Evolutionary conservation across 2,113 vertebrate genomes (phyloP), one percentile per base, ranked within the genome.

Genomic region (Tachuris rubrigastra): DNA sequence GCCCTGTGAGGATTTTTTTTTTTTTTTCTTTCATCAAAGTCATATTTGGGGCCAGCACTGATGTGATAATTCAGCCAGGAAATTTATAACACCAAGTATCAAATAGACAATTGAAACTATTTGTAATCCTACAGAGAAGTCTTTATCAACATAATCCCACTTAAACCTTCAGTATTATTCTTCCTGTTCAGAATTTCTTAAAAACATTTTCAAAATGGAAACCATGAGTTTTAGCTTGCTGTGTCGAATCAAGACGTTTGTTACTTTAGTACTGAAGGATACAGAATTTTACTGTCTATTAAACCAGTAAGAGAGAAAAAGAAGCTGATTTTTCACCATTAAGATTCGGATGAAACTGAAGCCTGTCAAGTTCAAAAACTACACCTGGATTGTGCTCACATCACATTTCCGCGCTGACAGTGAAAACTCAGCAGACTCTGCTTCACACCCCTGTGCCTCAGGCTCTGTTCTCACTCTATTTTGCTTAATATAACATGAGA

Each of bases 201-300:
- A 76, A 75, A 90, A 7, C 17, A 55, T 82, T 63, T 79, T 74
- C 22, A 12, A 78, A 74, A 50, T 8, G 14, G 22, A 55, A 62
- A 53, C 13, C 8, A 44, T 3, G 10, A 56, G 7, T 81, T 74
- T 27, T 42, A 50, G 5, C 35, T 72, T 69, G 35, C 66, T 63
- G n/a, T 24, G 8, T 65, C 67, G 35, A 74, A 12, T 52, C 59
- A 75, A 68, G 30, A 2, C 0, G 0, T 27, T 77, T 55, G 42
- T 55, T 68, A 28, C 49, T 73, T 30, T 41, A 53, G 24, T 39
- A 62, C 18, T 49, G 25, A 90, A 78, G 7, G 42, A 66, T 44
- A 30, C 12, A 80, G 31, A 69, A 71, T 50, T 52, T 65, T 59
- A 56, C 24, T 9, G 3, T 35, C 23, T 85, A 15, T 46, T 59